Evolutionary conservation across 2,888 invertebrate genomes (phyloP).

Genomic region (Odontomyia ornata): DNA sequence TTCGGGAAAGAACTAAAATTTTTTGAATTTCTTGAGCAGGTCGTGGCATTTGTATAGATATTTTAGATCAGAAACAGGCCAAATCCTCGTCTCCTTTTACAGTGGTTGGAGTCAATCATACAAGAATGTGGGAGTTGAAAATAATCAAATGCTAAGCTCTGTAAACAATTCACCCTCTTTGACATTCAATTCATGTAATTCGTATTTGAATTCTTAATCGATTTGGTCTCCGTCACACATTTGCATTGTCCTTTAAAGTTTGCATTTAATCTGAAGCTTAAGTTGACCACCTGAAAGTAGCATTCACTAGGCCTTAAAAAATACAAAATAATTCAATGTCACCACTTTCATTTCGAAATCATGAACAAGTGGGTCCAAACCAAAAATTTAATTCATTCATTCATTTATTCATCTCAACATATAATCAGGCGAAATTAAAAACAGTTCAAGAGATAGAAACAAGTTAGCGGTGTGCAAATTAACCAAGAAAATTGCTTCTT

Average conservation of each 20-base stretch:
- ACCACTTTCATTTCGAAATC: background rate
- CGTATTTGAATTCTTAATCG: background rate
- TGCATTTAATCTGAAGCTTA: background rate
- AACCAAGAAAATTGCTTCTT: background rate
- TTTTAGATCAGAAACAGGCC: too few relatives aligned
- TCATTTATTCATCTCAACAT: too few relatives aligned
- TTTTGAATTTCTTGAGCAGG: too few relatives aligned
- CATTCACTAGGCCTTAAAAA: too few relatives aligned
- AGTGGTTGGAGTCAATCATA: too few relatives aligned
- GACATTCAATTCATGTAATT: background rate
- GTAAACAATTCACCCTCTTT: background rate
- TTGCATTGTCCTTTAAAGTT: background rate
- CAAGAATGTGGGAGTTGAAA: too few relatives aligned
- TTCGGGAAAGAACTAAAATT: too few relatives aligned
- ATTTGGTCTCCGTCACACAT: background rate
- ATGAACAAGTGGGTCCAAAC: background rate
- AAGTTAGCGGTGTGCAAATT: slow-evolving; percentile 8
- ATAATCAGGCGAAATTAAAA: background rate
- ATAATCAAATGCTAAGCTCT: too few relatives aligned
- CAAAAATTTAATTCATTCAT: background rate
- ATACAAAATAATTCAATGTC: background rate
- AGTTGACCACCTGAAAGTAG: background rate
- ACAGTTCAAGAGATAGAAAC: background rate
- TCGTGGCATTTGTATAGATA: too few relatives aligned
- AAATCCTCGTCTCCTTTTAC: too few relatives aligned